Percentiles rank a stretch among this genome's conserved stretches.
These are phyloP conservation scores for Sakesphorus luctuosus DNA, from an alignment of 2,113 vertebrate species.

Conservation along the genomic window DNA sequence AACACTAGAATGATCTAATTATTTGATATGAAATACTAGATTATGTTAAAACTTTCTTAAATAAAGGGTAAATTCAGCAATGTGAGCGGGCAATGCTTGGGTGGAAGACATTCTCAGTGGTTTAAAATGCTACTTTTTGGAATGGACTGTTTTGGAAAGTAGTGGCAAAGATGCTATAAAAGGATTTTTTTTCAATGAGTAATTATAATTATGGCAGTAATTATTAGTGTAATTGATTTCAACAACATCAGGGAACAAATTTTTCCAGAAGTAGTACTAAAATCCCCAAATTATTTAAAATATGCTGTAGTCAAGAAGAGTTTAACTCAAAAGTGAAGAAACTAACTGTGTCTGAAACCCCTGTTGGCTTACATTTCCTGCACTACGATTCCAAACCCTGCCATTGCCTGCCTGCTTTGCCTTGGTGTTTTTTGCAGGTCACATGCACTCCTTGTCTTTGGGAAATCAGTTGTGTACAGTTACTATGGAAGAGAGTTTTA, in stretches of 20 bases:
- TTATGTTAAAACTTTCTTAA: conserved; percentile 19
- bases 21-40: conserved; percentile 26
- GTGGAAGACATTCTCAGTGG: not conserved
- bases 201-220: conserved; percentile 23
- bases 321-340: not conserved
- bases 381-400: not conserved
- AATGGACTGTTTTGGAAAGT: not conserved
- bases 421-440: not conserved
- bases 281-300: conserved; percentile 1
- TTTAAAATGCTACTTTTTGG: not conserved
- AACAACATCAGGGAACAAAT: not conserved
- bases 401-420: not conserved
- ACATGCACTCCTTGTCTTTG: not conserved
- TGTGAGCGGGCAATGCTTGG: not conserved
- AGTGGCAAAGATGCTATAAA: not conserved
- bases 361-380: not conserved
- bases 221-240: conserved; percentile 45
- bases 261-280: not conserved
- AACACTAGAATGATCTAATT: conserved; percentile 10
- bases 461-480: not conserved
- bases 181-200: conserved; percentile 1
- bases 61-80: not conserved
- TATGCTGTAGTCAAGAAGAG: not conserved
- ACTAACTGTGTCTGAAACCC: not conserved
- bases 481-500: not conserved